phyloP scores from a whole-genome alignment of 2,113 vertebrate genomes.

The Callipepla squamata region DNA sequence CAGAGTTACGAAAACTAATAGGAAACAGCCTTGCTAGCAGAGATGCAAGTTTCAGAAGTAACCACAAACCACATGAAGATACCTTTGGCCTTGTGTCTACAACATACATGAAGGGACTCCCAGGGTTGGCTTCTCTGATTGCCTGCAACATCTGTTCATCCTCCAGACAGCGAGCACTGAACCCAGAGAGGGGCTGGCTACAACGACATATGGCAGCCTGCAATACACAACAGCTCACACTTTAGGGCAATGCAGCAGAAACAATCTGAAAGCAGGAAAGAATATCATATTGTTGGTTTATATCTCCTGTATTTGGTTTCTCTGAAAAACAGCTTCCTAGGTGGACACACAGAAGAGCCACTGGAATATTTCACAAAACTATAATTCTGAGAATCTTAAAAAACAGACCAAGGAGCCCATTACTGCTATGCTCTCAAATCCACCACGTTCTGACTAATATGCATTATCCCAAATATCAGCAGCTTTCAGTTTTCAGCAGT shows the following conservation, averaged over 20 bases:
- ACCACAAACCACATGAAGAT: constrained; percentile 8
- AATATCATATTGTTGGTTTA: rapidly evolving
- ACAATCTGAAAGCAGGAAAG: neutral
- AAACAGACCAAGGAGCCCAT: neutral
- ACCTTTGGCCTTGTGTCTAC: constrained; percentile 87
- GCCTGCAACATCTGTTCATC: constrained; percentile 85
- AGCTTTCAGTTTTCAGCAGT: neutral
- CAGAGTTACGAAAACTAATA: rapidly evolving
- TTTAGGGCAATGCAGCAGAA: neutral
- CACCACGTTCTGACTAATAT: neutral
- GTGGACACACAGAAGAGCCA: rapidly evolving
- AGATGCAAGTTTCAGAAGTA: neutral
- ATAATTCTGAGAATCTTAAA: neutral
- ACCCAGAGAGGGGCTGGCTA: constrained; percentile 83
- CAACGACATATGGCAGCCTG: constrained; percentile 86
- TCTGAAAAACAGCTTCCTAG: neutral
- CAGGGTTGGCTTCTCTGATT: constrained; percentile 81
- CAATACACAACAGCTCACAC: neutral
- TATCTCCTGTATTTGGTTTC: rapidly evolving
- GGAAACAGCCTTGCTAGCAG: neutral
- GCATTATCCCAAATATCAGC: no score
- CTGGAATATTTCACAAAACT: rapidly evolving
- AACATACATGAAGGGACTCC: constrained; percentile 84
- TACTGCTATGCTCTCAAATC: neutral
- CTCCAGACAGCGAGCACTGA: constrained; percentile 81